Percentiles rank a stretch among this genome's conserved stretches.
phyloP scores from a whole-genome alignment of 1,140 invertebrate genomes.

The Hermetia illucens region DNA sequence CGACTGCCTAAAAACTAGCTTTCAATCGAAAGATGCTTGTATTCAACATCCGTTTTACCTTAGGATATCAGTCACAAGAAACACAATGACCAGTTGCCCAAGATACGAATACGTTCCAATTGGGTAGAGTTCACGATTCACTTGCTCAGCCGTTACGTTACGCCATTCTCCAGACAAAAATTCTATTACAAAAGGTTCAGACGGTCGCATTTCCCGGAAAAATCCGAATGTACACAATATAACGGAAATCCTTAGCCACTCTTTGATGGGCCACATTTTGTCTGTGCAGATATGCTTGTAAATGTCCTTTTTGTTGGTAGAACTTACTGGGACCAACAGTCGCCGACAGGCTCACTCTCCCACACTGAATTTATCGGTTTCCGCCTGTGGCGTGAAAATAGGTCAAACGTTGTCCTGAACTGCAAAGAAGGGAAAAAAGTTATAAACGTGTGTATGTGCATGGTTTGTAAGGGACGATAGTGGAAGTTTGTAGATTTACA shows the following conservation, averaged over 20 bases:
- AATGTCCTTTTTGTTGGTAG: too few relatives aligned
- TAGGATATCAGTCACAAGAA: conserved; percentile 69
- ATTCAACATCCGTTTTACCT: conserved; percentile 39
- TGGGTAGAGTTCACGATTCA: conserved; percentile 66
- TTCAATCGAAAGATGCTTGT: background rate
- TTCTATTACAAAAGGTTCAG: conserved; percentile 66
- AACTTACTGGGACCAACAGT: too few relatives aligned
- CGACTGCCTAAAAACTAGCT: background rate
- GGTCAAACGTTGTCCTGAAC: too few relatives aligned
- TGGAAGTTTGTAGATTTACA: too few relatives aligned
- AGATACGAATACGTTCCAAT: conserved; percentile 68
- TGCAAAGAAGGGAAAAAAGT: too few relatives aligned
- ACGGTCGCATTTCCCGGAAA: conserved; percentile 68
- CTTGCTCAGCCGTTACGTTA: conserved; percentile 51
- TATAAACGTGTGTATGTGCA: too few relatives aligned
- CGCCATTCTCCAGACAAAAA: conserved; percentile 55
- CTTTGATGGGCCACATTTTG: too few relatives aligned
- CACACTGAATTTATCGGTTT: too few relatives aligned
- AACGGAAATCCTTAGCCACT: conserved; percentile 52
- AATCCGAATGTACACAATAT: conserved; percentile 67
- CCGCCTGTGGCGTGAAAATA: too few relatives aligned
- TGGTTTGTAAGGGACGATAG: too few relatives aligned
- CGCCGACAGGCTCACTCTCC: too few relatives aligned
- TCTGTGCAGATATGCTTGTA: too few relatives aligned
- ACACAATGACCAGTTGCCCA: conserved; percentile 52